phyloP scores from a whole-genome alignment of 1,140 invertebrate species.

The Geopemphigus sp. region DNA sequence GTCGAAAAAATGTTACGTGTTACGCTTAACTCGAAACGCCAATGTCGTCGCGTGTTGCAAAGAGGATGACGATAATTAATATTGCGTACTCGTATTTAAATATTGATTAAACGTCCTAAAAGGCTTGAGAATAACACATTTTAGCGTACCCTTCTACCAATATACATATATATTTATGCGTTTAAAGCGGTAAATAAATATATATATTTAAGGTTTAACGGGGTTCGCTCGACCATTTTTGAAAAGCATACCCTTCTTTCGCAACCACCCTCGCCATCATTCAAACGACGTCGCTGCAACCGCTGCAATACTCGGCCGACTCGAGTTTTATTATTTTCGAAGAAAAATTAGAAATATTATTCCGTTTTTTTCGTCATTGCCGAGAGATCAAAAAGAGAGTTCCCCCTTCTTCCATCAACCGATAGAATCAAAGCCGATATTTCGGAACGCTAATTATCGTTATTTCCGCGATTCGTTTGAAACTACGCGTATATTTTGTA shows the following conservation, averaged over 20 bases:
- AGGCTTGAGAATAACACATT: not conserved
- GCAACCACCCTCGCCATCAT: too few relatives aligned
- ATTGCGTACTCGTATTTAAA: constrained; percentile 7
- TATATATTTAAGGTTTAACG: constrained; percentile 10
- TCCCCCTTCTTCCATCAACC: too few relatives aligned
- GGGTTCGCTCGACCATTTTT: constrained; percentile 1
- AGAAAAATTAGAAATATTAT: not conserved
- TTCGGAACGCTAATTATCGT: too few relatives aligned
- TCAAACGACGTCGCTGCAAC: not conserved
- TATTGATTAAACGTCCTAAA: constrained; percentile 14
- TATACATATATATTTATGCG: too few relatives aligned
- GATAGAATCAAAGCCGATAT: too few relatives aligned
- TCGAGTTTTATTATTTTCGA: constrained; percentile 19
- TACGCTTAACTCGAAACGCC: not conserved
- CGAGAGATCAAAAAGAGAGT: too few relatives aligned
- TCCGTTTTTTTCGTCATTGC: too few relatives aligned
- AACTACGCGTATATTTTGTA: too few relatives aligned
- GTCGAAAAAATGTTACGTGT: too few relatives aligned
- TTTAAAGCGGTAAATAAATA: constrained; percentile 30
- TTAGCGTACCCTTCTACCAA: not conserved
- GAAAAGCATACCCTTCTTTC: not conserved
- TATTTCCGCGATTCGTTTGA: too few relatives aligned
- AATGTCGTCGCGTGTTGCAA: not conserved
- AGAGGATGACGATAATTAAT: constrained; percentile 25
- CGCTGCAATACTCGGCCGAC: not conserved